Evolutionary conservation across 1,140 invertebrate species (phyloP).

Genomic region (Brachionus plicatilis): DNA sequence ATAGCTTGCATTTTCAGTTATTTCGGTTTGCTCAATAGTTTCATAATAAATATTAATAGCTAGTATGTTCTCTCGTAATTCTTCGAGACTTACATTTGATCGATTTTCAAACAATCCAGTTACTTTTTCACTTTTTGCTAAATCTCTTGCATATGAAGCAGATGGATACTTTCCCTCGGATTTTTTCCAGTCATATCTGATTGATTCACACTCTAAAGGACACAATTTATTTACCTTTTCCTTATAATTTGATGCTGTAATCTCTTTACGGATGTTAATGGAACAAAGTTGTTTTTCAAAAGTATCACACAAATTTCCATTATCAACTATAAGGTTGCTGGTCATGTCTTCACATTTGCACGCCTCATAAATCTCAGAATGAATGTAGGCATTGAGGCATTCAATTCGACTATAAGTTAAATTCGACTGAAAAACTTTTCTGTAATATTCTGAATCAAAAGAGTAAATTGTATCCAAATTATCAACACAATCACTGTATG

Average conservation of each 20-base stretch:
- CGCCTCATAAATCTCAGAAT: neutral
- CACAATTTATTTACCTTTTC: neutral
- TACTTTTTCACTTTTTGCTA: neutral
- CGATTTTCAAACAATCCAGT: neutral
- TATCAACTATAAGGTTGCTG: neutral
- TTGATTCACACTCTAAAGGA: neutral
- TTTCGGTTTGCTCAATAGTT: neutral
- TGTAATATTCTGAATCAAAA: too few relatives aligned
- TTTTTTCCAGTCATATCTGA: neutral
- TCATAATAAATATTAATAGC: conserved; percentile 14
- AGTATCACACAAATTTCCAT: neutral
- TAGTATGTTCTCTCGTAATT: neutral
- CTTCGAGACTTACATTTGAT: neutral
- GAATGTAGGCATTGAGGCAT: neutral
- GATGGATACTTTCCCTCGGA: neutral
- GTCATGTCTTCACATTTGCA: neutral
- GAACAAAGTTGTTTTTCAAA: neutral
- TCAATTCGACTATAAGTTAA: neutral
- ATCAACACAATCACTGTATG: neutral
- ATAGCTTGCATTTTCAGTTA: neutral
- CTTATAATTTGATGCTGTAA: neutral
- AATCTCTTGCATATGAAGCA: neutral
- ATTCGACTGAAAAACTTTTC: neutral
- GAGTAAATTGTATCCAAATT: neutral
- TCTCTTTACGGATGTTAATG: neutral